phyloP scores from a whole-genome alignment of 37 sponge, comb jelly and placozoan species.

The Beroe forskalii region DNA sequence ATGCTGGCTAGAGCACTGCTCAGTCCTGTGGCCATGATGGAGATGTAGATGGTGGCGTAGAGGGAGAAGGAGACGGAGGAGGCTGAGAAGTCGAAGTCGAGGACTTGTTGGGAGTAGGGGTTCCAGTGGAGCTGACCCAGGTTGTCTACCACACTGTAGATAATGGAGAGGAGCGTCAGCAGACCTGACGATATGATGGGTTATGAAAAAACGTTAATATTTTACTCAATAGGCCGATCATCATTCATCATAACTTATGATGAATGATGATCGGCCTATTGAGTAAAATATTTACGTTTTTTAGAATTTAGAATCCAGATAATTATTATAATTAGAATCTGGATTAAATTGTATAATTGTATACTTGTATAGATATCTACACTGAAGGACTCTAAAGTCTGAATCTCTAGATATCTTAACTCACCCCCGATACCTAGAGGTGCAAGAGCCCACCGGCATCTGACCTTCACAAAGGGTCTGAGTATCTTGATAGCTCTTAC shows the following conservation, averaged over 20 bases:
- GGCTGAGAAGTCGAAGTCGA: background rate
- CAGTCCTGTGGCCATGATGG: background rate
- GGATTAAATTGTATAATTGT: no score
- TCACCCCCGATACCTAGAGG: background rate
- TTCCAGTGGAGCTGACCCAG: background rate
- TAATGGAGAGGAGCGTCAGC: background rate
- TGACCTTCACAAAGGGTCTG: conserved; percentile 20
- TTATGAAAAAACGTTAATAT: no score
- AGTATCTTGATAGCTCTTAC: background rate
- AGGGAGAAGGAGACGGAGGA: background rate
- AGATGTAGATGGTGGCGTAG: background rate
- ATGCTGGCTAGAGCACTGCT: conserved; percentile 18
- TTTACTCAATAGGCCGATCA: no score
- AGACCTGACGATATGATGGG: no score
- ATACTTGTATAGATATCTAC: no score
- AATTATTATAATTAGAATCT: no score
- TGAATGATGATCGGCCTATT: no score
- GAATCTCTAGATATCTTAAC: no score
- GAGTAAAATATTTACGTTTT: no score
- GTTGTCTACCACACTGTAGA: background rate
- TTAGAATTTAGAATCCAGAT: no score
- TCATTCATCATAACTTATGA: no score
- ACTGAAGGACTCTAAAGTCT: no score
- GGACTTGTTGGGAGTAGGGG: conserved; percentile 21
- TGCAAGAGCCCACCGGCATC: background rate